phyloP scores from a whole-genome alignment of 1,140 invertebrate species.

The Sinella curviseta region DNA sequence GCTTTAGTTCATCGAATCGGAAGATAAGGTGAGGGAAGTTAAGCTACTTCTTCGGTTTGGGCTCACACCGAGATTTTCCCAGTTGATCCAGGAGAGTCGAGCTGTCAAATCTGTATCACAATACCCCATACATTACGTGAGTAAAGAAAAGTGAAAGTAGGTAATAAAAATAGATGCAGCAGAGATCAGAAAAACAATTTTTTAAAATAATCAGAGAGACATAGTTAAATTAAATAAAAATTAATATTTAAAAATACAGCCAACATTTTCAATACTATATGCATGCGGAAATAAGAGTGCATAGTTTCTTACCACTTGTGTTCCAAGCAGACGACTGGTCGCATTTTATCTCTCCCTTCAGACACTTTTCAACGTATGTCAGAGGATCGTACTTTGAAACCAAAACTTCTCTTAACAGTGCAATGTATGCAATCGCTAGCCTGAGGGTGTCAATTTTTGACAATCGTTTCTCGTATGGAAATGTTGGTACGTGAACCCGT shows the following conservation, averaged over 20 bases:
- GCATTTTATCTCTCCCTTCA: slow-evolving; percentile 79
- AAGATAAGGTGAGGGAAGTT: slow-evolving; percentile 75
- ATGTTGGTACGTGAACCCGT: slow-evolving; percentile 92
- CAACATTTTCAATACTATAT: not conserved
- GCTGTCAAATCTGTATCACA: slow-evolving; percentile 84
- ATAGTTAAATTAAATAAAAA: not conserved
- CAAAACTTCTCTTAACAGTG: slow-evolving; percentile 84
- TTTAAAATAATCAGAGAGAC: no score
- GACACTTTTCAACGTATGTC: slow-evolving; percentile 88
- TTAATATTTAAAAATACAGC: not conserved
- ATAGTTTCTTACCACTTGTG: slow-evolving; percentile 86
- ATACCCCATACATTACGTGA: no score
- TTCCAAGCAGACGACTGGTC: slow-evolving; percentile 89
- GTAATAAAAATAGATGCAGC: not conserved
- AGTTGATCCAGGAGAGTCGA: slow-evolving; percentile 96
- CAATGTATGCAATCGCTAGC: slow-evolving; percentile 94
- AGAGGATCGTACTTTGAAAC: slow-evolving; percentile 87
- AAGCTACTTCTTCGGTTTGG: slow-evolving; percentile 78
- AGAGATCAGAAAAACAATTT: not conserved
- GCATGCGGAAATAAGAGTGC: not conserved
- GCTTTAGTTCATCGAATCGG: slow-evolving; percentile 50
- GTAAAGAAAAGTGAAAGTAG: not conserved
- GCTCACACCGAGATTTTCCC: slow-evolving; percentile 94
- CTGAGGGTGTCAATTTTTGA: slow-evolving; percentile 96
- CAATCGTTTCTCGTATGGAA: slow-evolving; percentile 95